Evolutionary conservation across 2,113 vertebrate species (phyloP).

Genomic region (Artemisiospiza belli): DNA sequence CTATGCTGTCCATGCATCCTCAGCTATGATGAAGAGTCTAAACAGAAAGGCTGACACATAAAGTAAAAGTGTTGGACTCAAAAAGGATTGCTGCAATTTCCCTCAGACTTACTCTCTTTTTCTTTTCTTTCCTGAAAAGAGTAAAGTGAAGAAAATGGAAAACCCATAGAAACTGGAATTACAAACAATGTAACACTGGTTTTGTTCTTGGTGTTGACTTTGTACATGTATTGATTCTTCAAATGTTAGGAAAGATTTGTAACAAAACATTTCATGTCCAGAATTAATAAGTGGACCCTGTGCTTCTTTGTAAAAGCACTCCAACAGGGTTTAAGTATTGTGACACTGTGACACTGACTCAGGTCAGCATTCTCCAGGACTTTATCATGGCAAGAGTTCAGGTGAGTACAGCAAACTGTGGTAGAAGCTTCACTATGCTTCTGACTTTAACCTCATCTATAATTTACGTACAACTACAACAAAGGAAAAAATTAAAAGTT

Average conservation of each 20-base stretch:
- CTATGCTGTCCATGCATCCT: neutral
- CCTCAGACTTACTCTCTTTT: neutral
- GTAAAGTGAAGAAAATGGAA: neutral
- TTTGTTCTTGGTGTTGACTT: neutral
- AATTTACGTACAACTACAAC: neutral
- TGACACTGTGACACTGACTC: neutral
- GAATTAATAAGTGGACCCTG: neutral
- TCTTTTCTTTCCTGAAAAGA: neutral
- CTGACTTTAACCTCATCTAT: neutral
- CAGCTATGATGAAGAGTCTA: neutral
- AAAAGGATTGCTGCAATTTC: neutral
- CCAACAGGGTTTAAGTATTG: neutral
- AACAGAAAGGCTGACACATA: neutral
- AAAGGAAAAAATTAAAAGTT: neutral
- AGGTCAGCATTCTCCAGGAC: neutral
- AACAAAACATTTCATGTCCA: neutral
- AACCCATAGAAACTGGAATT: neutral
- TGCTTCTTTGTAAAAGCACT: neutral
- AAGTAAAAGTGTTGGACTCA: neutral
- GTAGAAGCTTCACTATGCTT: neutral
- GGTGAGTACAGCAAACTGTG: neutral
- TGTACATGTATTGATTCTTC: neutral
- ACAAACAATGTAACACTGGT: neutral
- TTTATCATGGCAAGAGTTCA: neutral
- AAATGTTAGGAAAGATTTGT: neutral